These are phyloP conservation scores for Conistra vaccinii DNA, from an alignment of 2,888 invertebrate genomes.

Conservation along the genomic window DNA sequence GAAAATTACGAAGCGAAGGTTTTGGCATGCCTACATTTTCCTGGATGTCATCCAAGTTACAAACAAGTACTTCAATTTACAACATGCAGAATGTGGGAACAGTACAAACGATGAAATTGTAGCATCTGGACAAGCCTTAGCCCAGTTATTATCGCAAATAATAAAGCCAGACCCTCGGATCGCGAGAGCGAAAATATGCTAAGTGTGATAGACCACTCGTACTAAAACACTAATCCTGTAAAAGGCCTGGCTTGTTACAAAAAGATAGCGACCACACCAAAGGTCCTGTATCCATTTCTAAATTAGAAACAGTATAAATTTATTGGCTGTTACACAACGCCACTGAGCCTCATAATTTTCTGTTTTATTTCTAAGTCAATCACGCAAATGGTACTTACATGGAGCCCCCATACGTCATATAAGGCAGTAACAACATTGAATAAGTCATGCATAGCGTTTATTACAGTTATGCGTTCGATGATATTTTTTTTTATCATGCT, in stretches of 20 bases:
- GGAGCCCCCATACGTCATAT: conserved; percentile 58
- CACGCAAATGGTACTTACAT: conserved; percentile 69
- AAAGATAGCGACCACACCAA: conserved; percentile 53
- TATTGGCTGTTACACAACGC: conserved; percentile 67
- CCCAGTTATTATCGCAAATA: conserved; percentile 39
- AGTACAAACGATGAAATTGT: conserved; percentile 14
- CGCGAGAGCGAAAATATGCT: conserved; percentile 40
- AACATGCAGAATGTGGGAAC: conserved; percentile 18
- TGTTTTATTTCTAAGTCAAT: conserved; percentile 73
- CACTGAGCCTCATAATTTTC: conserved; percentile 69
- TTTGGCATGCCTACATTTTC: conserved; percentile 5
- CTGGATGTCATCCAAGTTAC: conserved; percentile 35
- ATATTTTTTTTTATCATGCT: conserved; percentile 37
- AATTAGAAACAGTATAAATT: conserved; percentile 74
- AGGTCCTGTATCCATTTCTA: conserved; percentile 72
- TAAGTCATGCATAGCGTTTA: conserved; percentile 63
- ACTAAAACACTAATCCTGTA: conserved; percentile 61
- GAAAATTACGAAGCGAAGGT: conserved; percentile 27
- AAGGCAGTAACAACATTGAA: conserved; percentile 48
- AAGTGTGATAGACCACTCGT: conserved; percentile 43
- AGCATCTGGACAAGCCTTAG: conserved; percentile 37
- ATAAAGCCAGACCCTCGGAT: conserved; percentile 10
- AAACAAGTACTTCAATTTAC: conserved; percentile 17
- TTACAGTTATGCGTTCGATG: conserved; percentile 34
- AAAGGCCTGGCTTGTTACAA: conserved; percentile 55